These are phyloP conservation scores for Nowickia ferox DNA, from an alignment of 2,888 invertebrate genomes.

Conservation along the genomic window DNA sequence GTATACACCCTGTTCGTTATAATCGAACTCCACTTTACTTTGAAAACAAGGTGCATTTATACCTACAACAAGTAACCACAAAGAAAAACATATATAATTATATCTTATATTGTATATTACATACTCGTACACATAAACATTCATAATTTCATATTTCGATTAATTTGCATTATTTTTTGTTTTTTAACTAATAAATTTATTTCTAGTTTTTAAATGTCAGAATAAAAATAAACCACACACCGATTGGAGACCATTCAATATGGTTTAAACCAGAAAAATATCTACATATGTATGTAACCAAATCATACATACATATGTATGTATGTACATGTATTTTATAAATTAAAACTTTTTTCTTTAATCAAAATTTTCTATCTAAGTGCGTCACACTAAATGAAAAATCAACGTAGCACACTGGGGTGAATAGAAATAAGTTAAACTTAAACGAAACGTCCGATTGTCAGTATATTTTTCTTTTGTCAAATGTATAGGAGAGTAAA, in stretches of 20 bases:
- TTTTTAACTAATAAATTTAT: conserved; percentile 33
- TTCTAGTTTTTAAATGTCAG: conserved; percentile 39
- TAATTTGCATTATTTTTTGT: conserved; percentile 13
- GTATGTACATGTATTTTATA: not conserved
- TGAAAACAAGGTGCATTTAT: conserved; percentile 49
- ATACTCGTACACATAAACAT: conserved; percentile 40
- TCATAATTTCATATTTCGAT: conserved; percentile 31
- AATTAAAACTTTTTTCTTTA: conserved; percentile 19
- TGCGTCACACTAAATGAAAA: conserved; percentile 39
- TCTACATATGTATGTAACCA: not conserved
- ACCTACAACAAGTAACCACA: conserved; percentile 22
- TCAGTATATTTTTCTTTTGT: too few species aligned
- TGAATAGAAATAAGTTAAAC: not conserved
- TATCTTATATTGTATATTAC: conserved; percentile 12
- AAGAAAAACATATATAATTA: conserved; percentile 38
- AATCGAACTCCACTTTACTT: not conserved
- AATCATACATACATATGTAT: not conserved
- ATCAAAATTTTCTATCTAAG: conserved; percentile 13
- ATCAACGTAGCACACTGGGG: not conserved
- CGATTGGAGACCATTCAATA: conserved; percentile 8
- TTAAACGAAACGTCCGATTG: not conserved
- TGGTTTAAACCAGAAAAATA: conserved; percentile 19
- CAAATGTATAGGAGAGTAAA: too few species aligned
- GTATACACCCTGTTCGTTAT: too few species aligned
- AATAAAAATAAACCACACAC: not conserved